phyloP scores from a whole-genome alignment of 2,797 vertebrate species.

The Pampus argenteus region DNA sequence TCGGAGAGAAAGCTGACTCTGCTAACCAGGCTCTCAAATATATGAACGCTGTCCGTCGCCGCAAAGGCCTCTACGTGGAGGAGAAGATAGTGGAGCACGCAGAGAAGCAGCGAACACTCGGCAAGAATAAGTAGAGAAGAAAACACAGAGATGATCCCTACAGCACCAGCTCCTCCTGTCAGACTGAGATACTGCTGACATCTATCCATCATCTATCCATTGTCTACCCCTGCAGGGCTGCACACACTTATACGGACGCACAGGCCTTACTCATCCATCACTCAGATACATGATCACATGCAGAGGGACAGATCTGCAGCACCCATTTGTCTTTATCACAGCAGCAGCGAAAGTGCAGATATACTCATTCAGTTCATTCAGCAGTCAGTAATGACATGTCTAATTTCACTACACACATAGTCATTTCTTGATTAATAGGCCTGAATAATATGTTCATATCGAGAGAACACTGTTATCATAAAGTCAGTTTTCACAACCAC shows the following conservation, averaged over 20 bases:
- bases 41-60: constrained; percentile 92
- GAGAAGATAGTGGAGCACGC: constrained; percentile 96
- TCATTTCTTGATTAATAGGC: neutral
- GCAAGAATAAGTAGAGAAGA: constrained; percentile 91
- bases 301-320: neutral
- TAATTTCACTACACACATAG: neutral
- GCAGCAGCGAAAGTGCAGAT: neutral
- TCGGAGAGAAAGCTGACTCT: constrained; percentile 96
- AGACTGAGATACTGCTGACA: neutral
- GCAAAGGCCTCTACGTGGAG: constrained; percentile 95
- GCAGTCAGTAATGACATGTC: neutral
- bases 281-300: neutral
- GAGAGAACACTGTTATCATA: neutral
- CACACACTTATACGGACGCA: neutral
- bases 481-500: neutral
- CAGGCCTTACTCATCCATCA: neutral
- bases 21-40: constrained; percentile 95
- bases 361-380: neutral
- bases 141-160: neutral
- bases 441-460: neutral
- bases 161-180: neutral
- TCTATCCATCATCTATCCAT: neutral
- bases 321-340: neutral
- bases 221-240: neutral
- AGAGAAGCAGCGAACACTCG: constrained; percentile 95